Conservation (phyloP, 2,113 vertebrate genomes). For the Coptodon bakossiorum region DNA sequence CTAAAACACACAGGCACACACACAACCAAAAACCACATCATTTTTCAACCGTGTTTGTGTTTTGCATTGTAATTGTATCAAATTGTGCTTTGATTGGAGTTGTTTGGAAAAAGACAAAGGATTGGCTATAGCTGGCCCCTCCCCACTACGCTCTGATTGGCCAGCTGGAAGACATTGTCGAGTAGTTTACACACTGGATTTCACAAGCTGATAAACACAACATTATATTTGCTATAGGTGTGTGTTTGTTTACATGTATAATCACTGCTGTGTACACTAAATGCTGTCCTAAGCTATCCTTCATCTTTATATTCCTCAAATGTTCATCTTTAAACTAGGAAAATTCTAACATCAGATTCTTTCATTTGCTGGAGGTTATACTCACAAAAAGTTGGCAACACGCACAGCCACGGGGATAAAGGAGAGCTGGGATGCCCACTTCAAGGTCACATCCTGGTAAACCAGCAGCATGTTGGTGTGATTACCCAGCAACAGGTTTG, state of each 20-base stretch:
- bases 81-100: conserved; percentile 55
- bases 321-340: not conserved
- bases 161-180: conserved; percentile 42
- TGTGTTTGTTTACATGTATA: not conserved
- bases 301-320: not conserved
- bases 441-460: conserved; percentile 89
- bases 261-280: not conserved
- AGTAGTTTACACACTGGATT: conserved; percentile 45
- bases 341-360: not conserved
- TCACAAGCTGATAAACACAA: conserved; percentile 45
- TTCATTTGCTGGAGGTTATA: not conserved
- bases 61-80: conserved; percentile 46
- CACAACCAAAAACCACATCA: conserved; percentile 32
- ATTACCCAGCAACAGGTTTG: conserved; percentile 86
- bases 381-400: conserved; percentile 88
- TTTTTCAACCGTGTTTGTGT: conserved; percentile 45
- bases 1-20: conserved; percentile 40
- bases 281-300: not conserved
- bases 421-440: conserved; percentile 90
- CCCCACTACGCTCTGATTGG: conserved; percentile 52
- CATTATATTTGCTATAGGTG: not conserved
- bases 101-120: conserved; percentile 9
- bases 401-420: conserved; percentile 81
- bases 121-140: conserved; percentile 16
- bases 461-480: conserved; percentile 87